phyloP scores from a whole-genome alignment of 2,888 invertebrate genomes.

The Netelia virgata region DNA sequence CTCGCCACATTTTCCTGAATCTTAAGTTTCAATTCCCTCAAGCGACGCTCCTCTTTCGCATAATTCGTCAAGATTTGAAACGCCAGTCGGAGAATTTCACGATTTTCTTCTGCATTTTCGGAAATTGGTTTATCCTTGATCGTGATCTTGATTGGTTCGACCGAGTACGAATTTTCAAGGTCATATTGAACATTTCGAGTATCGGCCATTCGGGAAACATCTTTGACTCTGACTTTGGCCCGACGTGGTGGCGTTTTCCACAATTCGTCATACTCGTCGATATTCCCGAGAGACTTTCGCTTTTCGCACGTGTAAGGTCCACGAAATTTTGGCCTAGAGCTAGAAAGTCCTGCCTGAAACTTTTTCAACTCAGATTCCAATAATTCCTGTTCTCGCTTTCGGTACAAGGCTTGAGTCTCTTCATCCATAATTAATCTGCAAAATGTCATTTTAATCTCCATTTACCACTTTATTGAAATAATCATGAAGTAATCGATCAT shows the following conservation, averaged over 20 bases:
- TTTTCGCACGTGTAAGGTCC: constrained; percentile 71
- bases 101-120: constrained; percentile 67
- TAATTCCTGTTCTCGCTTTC: constrained; percentile 74
- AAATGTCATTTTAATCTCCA: constrained; percentile 18
- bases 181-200: constrained; percentile 13
- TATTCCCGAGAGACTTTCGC: constrained; percentile 68
- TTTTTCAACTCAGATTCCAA: constrained; percentile 76
- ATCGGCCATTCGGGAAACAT: constrained; percentile 1
- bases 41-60: constrained; percentile 71
- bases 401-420: constrained; percentile 70
- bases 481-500: not conserved
- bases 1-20: constrained; percentile 71
- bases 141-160: constrained; percentile 77
- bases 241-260: constrained; percentile 75
- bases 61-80: constrained; percentile 74
- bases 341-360: constrained; percentile 75
- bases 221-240: constrained; percentile 64
- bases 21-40: constrained; percentile 73
- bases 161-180: constrained; percentile 17
- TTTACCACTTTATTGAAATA: not conserved
- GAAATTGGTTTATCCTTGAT: constrained; percentile 77
- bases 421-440: constrained; percentile 73
- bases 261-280: constrained; percentile 72
- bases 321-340: constrained; percentile 75
- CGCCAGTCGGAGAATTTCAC: constrained; percentile 67